Base-by-base conservation (phyloP, 2,113 vertebrate genomes). In the Aptenodytes patagonicus region DNA sequence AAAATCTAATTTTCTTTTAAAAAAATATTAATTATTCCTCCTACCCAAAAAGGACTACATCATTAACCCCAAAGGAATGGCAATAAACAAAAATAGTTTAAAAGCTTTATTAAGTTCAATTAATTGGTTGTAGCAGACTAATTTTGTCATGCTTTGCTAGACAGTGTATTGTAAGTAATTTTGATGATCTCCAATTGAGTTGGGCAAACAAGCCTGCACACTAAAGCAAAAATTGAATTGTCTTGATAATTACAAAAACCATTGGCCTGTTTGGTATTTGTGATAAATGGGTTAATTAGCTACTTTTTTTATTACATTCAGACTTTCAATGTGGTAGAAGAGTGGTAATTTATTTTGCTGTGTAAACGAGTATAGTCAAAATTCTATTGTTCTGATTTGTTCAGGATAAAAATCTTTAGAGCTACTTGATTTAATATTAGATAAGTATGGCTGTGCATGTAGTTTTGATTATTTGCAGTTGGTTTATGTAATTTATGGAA, bases 21-120 rank as follows among this genome's bases (percentile, higher is more conserved):
- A 83, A 88, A 96, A 95, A 84, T 78, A 96, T 95, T 95, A 96
- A 95, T 97, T 96, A 97, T 96, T 95, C 44, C 92, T 97, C n/a
- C 90, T 85, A 97, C 85, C 71, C 57, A 79, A 87, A 90, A 97
- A 91, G 65, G 81, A 90, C 46, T 58, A 96, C 73, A 95, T 95
- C 88, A 95, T 97, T 98, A 98, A 97, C 94, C 88, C 83, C 90
- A 95, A 93, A 95, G 87, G 84, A 97, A 95, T 89, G 46, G 34
- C 97, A 98, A 97, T 97, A 97, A 98, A 97, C 89, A 98, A 97
- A 97, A 97, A 97, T 97, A 97, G 95, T 97, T 97, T 96, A 93
- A 97, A 97, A 97, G 69, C 94, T 97, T 97, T 98, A 97, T 97
- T 97, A 97, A 96, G 97, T 97, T 97, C 91, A 97, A 96, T 97